Evolutionary conservation across 2,797 vertebrate genomes (phyloP), one percentile per base, ranked within the genome.

Genomic region (Rhinogobio ventralis): DNA sequence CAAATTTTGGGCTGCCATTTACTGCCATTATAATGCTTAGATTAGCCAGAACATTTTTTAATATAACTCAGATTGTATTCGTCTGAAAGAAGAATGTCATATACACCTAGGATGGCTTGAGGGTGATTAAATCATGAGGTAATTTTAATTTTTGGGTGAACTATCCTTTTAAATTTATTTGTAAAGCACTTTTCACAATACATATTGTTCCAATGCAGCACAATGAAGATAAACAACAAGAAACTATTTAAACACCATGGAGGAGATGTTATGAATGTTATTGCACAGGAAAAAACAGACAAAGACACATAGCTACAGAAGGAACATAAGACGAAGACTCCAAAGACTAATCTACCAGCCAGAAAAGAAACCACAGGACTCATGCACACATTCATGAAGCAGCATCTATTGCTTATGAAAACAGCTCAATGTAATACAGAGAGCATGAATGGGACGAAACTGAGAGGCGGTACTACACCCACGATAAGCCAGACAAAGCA

Each of bases 221-320:
- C 14, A 14, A 19, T 42, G 10, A 30, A 13, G 33, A 25, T 30
- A 57, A 19, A 73, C 5, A 15, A 25, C 30, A 46, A 72, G 17
- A 28, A 42, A 68, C 2, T 4, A 23, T n/a, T 13, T 66, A 55
- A 67, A 17, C 9, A 28, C 23, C 62, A 76, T 10, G 17, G 2
- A 66, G 9, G 68, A 83, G 4, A 76, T 67, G 73, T 68, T 57
- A 68, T 36, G 23, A 28, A 68, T 9, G 33, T 83, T 77, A 69
- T 7, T n/a, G 36, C 72, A 83, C n/a, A n/a, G 6, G 30, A 28
- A 79, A 62, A 85, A 85, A 60, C 85, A 82, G 20, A 62, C 28
- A 46, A 6, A 9, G 7, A 67, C 49, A 78, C 33, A 84, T 17
- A 53, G 45, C 45, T 23, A 76, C 19, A 55, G 60, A 7, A 76